Percentiles rank a stretch among this genome's conserved stretches.
Evolutionary conservation across 2,797 vertebrate species (phyloP).

Genomic region (Meriones psammophilus): DNA sequence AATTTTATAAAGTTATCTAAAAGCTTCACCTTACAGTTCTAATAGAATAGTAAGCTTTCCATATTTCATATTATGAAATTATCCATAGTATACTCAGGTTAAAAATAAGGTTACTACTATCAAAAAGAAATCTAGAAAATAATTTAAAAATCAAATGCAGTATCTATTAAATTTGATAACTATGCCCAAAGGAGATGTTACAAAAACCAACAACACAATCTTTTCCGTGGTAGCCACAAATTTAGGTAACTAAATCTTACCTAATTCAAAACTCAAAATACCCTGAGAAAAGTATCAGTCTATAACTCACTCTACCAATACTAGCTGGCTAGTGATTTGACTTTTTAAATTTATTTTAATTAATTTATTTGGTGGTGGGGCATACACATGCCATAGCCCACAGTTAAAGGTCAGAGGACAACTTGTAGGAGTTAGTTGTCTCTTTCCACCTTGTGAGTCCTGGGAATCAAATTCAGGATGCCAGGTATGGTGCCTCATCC

Average conservation of each 20-base stretch:
- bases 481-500: neutral
- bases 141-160: constrained; percentile 41
- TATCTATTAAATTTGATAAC: neutral
- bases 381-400: neutral
- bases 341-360: neutral
- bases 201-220: neutral
- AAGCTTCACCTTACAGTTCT: constrained; percentile 5
- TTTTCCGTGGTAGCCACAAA: constrained; percentile 24
- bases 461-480: neutral
- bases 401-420: neutral
- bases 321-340: neutral
- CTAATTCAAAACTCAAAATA: neutral
- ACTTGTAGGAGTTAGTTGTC: neutral
- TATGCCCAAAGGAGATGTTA: neutral
- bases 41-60: neutral
- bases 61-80: constrained; percentile 33
- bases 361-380: neutral
- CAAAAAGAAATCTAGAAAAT: constrained; percentile 39
- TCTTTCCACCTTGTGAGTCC: neutral
- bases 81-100: neutral
- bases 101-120: constrained; percentile 23
- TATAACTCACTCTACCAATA: neutral
- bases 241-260: neutral
- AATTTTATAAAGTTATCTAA: constrained; percentile 10
- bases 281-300: neutral